Evolutionary conservation across 1,140 invertebrate genomes (phyloP).

Genomic region (Zaprionus africanus): DNA sequence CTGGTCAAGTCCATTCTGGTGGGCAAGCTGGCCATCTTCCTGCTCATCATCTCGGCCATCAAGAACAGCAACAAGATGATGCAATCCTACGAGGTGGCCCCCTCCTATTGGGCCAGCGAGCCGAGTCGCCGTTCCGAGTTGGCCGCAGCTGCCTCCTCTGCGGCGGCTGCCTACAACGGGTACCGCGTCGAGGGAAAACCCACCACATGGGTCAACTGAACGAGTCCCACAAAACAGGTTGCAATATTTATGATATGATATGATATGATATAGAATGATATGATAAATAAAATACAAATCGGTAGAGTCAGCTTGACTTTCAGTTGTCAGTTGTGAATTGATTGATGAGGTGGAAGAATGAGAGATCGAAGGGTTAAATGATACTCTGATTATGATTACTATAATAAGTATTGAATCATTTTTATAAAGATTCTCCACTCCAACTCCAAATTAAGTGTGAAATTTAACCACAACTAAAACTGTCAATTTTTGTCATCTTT

Average conservation of each 20-base stretch:
- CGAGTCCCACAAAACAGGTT: neutral
- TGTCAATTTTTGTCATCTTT: too few species aligned
- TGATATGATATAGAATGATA: neutral
- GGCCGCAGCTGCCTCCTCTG: conserved; percentile 73
- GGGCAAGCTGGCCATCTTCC: conserved; percentile 87
- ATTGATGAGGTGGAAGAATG: neutral
- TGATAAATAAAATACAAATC: conserved; percentile 63
- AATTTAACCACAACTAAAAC: too few species aligned
- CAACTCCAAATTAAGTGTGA: too few species aligned
- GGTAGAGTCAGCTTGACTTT: conserved; percentile 15
- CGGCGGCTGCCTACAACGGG: conserved; percentile 76
- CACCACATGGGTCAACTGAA: conserved; percentile 79
- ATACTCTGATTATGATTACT: too few species aligned
- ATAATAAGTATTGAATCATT: too few species aligned
- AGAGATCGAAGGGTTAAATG: neutral
- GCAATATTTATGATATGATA: conserved; percentile 1
- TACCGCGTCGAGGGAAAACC: conserved; percentile 83
- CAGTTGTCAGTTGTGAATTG: neutral
- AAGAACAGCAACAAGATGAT: conserved; percentile 84
- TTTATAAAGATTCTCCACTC: too few species aligned
- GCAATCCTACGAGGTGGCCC: conserved; percentile 76
- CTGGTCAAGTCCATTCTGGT: conserved; percentile 88
- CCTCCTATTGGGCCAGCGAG: conserved; percentile 80
- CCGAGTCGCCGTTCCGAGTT: conserved; percentile 77
- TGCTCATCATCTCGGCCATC: conserved; percentile 87